Base-by-base conservation (phyloP, 2,113 vertebrate species). In the Anoplopoma fimbria region DNA sequence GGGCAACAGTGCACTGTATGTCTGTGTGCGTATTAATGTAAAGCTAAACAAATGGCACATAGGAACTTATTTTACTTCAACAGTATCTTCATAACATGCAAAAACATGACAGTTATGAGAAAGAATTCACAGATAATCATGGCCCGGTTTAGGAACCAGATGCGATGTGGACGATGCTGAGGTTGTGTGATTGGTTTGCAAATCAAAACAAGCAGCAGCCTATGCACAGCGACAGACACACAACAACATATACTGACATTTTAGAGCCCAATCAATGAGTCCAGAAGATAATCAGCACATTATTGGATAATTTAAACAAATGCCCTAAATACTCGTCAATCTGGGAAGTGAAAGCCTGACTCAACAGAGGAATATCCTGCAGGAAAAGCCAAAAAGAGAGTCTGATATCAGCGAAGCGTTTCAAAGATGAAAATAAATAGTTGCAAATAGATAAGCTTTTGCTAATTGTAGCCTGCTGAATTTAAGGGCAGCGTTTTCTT, bases 1-100 rank as follows among this genome's bases (percentile, higher is more conserved):
- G 51, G 23, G 1, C 3, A 23, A 64, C 77, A 31, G 31, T 53
- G 67, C 19, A 12, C 36, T 64, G 19, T 49, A 47, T 60, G 60
- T 61, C 19, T 51, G 40, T 53, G 25, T 27, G 38, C 60, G 21
- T 63, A 62, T 36, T 10, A 51, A 74, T 38, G 61, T 29, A n/a
- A 67, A 60, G 57, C 25, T 69, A 15, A 68, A 61, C 12, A 70
- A 77, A 55, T 69, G 89, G 83, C 83, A 86, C 87, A 88, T 67
- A 86, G 86, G 83, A 89, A 90, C 84, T 75, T 79, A 51, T 89
- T 93, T 86, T 85, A 82, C 85, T 88, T 87, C 12, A 17, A 51
- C 51, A 33, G 15, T 87, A 78, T 81, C 75, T 86, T 83, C 34
- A 78, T 69, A 81, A 49, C 81, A 61, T 21, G 27, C 47, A 84